Conservation (phyloP, 2,113 vertebrate species). For the Scartelaos histophorus region DNA sequence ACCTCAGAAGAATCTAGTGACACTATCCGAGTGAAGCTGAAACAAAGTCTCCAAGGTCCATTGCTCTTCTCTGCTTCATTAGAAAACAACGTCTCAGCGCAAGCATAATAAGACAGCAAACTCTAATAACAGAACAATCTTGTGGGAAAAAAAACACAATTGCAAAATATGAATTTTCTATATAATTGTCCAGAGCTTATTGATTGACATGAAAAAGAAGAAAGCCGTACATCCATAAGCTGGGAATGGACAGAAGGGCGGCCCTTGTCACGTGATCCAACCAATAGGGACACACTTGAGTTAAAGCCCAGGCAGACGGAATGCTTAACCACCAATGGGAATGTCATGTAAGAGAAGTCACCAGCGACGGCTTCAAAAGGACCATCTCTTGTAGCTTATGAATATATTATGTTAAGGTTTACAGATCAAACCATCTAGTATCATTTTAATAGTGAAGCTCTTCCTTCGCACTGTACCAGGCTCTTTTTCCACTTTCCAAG, state of each 20-base stretch:
- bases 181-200: constrained; percentile 69
- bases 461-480: not conserved
- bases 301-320: constrained; percentile 31
- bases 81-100: constrained; percentile 19
- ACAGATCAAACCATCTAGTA: not conserved
- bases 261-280: constrained; percentile 18
- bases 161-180: constrained; percentile 46
- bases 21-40: constrained; percentile 15
- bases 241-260: constrained; percentile 44
- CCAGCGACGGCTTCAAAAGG: not conserved
- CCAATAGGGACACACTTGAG: constrained; percentile 3
- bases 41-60: constrained; percentile 42
- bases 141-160: constrained; percentile 32
- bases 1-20: constrained; percentile 10
- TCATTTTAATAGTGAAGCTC: not conserved
- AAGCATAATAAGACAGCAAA: constrained; percentile 51
- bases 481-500: not conserved
- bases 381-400: not conserved
- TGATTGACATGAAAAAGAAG: constrained; percentile 48
- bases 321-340: constrained; percentile 50
- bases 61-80: constrained; percentile 38
- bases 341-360: constrained; percentile 47
- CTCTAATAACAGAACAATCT: constrained; percentile 53
- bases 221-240: constrained; percentile 56
- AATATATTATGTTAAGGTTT: not conserved